Evolutionary conservation across 1,140 invertebrate species (phyloP).

Genomic region (Gonioctena quinquepunctata): DNA sequence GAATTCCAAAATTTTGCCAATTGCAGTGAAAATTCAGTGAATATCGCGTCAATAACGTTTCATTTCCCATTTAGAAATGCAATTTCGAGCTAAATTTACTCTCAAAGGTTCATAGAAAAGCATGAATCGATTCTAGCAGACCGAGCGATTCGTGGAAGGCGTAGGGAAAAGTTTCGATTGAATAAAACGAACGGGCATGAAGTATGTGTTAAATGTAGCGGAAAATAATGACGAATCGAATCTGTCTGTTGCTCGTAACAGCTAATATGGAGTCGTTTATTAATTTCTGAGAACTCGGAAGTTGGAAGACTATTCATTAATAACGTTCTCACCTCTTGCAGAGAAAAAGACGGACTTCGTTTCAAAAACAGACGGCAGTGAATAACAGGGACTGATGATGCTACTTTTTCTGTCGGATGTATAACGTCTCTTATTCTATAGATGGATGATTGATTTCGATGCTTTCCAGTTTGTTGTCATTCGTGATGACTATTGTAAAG

Average conservation of each 20-base stretch:
- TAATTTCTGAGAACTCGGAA: conserved; percentile 51
- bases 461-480: too few relatives aligned
- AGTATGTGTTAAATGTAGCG: conserved; percentile 57
- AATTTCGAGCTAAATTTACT: conserved; percentile 6
- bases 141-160: conserved; percentile 18
- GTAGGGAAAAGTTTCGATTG: conserved; percentile 49
- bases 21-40: too few relatives aligned
- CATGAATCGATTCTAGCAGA: conserved; percentile 11
- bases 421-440: too few relatives aligned
- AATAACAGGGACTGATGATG: conserved; percentile 52
- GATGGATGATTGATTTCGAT: too few relatives aligned
- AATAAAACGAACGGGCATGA: conserved; percentile 52
- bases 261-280: conserved; percentile 57
- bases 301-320: conserved; percentile 51
- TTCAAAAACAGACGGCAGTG: conserved; percentile 55
- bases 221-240: conserved; percentile 58
- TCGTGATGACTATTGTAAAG: too few relatives aligned
- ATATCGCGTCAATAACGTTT: background rate
- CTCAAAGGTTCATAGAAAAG: conserved; percentile 1
- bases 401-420: too few relatives aligned
- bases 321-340: conserved; percentile 52
- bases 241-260: conserved; percentile 57
- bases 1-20: too few relatives aligned
- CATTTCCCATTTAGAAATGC: background rate
- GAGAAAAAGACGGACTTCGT: conserved; percentile 28